Evolutionary conservation across 2,888 invertebrate genomes (phyloP).

Genomic region (Xestia ashworthii): DNA sequence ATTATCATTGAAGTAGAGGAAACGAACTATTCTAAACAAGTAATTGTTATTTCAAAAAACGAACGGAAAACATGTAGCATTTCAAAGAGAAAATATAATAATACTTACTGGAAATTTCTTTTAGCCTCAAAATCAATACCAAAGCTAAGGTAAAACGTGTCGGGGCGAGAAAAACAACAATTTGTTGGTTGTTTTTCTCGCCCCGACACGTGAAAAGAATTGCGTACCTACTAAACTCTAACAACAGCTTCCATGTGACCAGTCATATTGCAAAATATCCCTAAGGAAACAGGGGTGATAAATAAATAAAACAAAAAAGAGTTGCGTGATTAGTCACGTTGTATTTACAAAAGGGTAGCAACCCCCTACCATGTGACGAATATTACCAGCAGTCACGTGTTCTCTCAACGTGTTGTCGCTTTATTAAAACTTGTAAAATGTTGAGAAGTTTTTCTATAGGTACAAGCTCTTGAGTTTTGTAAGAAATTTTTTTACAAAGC

Average conservation of each 20-base stretch:
- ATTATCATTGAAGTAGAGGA: too few relatives aligned
- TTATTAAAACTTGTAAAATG: not conserved
- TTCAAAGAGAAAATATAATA: too few relatives aligned
- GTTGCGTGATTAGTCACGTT: slow-evolving; percentile 43
- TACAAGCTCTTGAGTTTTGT: not conserved
- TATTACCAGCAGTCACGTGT: slow-evolving; percentile 28
- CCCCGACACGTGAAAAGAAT: not conserved
- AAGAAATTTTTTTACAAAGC: not conserved
- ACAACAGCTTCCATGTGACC: not conserved
- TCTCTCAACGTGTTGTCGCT: slow-evolving; percentile 4
- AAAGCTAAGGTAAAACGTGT: too few relatives aligned
- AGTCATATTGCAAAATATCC: not conserved
- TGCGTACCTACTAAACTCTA: not conserved
- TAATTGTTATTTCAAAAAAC: too few relatives aligned
- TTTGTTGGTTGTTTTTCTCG: not conserved
- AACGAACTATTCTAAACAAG: too few relatives aligned
- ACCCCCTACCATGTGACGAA: not conserved
- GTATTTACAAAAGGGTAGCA: slow-evolving; percentile 1
- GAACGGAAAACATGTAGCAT: too few relatives aligned
- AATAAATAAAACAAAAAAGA: not conserved
- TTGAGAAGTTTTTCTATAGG: too few relatives aligned
- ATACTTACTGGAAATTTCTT: too few relatives aligned
- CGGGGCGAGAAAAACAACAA: too few relatives aligned
- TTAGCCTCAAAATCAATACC: not conserved
- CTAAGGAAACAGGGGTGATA: not conserved